Percentiles rank a stretch among this genome's conserved stretches.
These are phyloP conservation scores for Stenotaenia linearis DNA, from an alignment of 2,888 invertebrate species.

Conservation along the genomic window DNA sequence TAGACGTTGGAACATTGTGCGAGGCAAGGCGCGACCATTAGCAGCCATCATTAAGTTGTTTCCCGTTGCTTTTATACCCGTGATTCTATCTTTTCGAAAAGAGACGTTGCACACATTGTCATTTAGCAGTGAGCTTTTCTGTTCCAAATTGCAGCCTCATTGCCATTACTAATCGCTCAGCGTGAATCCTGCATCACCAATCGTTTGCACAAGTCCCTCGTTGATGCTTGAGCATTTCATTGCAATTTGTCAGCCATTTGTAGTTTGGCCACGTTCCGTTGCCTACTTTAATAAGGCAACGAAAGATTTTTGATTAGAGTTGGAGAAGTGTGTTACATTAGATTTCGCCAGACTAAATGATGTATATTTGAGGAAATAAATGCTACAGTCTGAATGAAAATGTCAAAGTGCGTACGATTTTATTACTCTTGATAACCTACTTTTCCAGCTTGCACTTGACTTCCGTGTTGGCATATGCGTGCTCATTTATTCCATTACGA, in stretches of 20 bases:
- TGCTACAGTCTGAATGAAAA: background rate
- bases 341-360: slow-evolving; percentile 1
- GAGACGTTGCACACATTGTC: slow-evolving; percentile 10
- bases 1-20: slow-evolving; percentile 6
- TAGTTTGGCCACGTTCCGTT: slow-evolving; percentile 5
- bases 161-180: slow-evolving; percentile 26
- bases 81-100: slow-evolving; percentile 1
- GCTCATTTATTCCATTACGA: slow-evolving; percentile 21
- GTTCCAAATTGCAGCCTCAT: slow-evolving; percentile 12
- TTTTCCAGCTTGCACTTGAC: slow-evolving; percentile 13
- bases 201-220: slow-evolving; percentile 26
- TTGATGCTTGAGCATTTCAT: slow-evolving; percentile 23
- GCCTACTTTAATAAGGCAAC: slow-evolving; percentile 17
- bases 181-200: slow-evolving; percentile 24
- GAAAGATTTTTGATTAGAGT: slow-evolving; percentile 13
- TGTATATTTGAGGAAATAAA: slow-evolving; percentile 1
- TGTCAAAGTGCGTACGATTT: background rate
- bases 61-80: slow-evolving; percentile 16
- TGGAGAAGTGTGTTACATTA: slow-evolving; percentile 5
- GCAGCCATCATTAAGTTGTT: slow-evolving; percentile 26
- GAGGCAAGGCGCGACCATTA: background rate
- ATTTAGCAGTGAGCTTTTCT: slow-evolving; percentile 26
- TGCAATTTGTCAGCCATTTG: slow-evolving; percentile 26
- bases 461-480: slow-evolving; percentile 19
- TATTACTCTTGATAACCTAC: slow-evolving; percentile 20